Conservation (phyloP, 2,888 invertebrate genomes). For the Phrixothrix hirtus region DNA sequence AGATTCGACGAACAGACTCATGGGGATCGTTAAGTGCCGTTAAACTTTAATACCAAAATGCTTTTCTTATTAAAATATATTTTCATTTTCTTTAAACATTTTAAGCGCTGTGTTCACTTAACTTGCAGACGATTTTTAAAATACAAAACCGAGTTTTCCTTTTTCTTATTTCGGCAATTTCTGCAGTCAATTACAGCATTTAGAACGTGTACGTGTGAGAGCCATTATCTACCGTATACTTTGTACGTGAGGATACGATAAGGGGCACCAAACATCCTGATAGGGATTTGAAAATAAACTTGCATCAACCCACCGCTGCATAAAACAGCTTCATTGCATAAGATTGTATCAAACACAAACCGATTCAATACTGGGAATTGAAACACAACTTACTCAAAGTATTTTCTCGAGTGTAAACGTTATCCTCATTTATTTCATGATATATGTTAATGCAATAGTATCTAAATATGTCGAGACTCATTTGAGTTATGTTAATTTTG, state of each 20-base stretch:
- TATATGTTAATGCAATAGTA: constrained; percentile 26
- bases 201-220: constrained; percentile 22
- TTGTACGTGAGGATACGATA: constrained; percentile 28
- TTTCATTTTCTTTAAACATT: constrained; percentile 12
- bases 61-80: constrained; percentile 22
- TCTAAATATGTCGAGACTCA: constrained; percentile 22
- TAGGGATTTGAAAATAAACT: constrained; percentile 22
- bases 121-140: constrained; percentile 1
- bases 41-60: constrained; percentile 16
- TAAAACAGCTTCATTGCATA: constrained; percentile 14
- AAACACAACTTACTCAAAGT: not conserved
- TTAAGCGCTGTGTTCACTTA: not conserved
- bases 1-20: constrained; percentile 23
- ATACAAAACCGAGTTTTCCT: too few species aligned
- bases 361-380: not conserved
- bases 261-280: too few species aligned
- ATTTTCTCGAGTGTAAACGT: constrained; percentile 20
- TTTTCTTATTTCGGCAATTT: too few species aligned
- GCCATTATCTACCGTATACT: constrained; percentile 23
- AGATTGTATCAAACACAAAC: constrained; percentile 9
- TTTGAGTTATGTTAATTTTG: constrained; percentile 30
- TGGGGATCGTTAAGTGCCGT: constrained; percentile 18
- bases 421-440: constrained; percentile 22
- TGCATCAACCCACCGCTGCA: constrained; percentile 24
- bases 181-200: too few species aligned